Evolutionary conservation across 2,113 vertebrate species (phyloP).

Genomic region (Mugil cephalus): DNA sequence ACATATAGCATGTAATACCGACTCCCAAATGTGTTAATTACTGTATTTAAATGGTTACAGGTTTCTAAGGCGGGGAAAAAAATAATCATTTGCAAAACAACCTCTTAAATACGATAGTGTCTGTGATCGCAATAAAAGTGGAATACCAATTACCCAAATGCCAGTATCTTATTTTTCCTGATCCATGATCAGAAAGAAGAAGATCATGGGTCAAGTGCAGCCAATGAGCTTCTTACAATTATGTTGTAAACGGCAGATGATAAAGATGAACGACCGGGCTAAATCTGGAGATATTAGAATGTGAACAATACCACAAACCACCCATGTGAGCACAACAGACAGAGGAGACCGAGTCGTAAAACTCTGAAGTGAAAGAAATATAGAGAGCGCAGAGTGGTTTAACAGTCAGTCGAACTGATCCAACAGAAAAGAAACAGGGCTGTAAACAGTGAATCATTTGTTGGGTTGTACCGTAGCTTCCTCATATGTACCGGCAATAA

Average conservation of each 20-base stretch:
- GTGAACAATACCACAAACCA: neutral
- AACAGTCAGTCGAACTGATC: too few relatives aligned
- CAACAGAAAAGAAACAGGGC: too few relatives aligned
- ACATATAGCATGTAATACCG: too few relatives aligned
- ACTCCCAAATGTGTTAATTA: too few relatives aligned
- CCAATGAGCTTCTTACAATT: slow-evolving; percentile 32
- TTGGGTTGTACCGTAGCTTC: too few relatives aligned
- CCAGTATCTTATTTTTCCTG: neutral
- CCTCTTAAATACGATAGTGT: neutral
- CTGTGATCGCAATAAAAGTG: neutral
- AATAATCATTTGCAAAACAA: neutral
- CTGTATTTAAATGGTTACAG: neutral
- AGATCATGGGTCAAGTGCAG: slow-evolving; percentile 3
- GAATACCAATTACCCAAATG: slow-evolving; percentile 6
- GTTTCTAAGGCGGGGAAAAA: neutral
- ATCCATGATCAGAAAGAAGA: slow-evolving; percentile 44
- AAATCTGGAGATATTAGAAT: neutral
- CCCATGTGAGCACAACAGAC: too few relatives aligned
- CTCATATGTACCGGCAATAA: neutral
- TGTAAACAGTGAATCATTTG: too few relatives aligned
- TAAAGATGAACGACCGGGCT: slow-evolving; percentile 15
- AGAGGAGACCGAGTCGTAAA: too few relatives aligned
- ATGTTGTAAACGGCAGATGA: slow-evolving; percentile 68
- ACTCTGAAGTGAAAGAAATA: too few relatives aligned
- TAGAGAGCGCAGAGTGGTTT: too few relatives aligned